These are phyloP conservation scores for Crenuchus spilurus DNA, from an alignment of 2,797 vertebrate genomes.

Conservation along the genomic window DNA sequence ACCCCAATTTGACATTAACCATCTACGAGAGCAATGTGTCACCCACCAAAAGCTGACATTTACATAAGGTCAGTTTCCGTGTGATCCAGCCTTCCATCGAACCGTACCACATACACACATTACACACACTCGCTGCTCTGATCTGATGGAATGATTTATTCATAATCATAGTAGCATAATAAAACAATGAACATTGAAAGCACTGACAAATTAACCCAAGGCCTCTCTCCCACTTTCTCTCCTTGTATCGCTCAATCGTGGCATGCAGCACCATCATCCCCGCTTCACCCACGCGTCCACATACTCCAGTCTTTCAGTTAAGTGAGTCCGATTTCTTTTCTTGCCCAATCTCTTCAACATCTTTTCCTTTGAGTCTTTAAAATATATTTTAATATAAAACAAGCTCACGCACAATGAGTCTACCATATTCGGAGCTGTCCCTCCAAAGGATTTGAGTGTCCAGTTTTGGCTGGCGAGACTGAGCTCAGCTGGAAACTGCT, in stretches of 20 bases:
- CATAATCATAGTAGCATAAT: slow-evolving; percentile 81
- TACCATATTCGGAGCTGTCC: slow-evolving; percentile 28
- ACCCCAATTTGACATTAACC: neutral
- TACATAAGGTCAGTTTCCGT: neutral
- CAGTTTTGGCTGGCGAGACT: slow-evolving; percentile 43
- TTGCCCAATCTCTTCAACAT: slow-evolving; percentile 50
- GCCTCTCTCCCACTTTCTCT: slow-evolving; percentile 75
- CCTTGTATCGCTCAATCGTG: slow-evolving; percentile 64
- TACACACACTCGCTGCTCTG: slow-evolving; percentile 20
- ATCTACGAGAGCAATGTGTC: neutral
- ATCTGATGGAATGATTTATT: slow-evolving; percentile 87
- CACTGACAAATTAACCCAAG: slow-evolving; percentile 79
- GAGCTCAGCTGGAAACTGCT: slow-evolving; percentile 42
- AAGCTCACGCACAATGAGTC: slow-evolving; percentile 72
- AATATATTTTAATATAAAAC: slow-evolving; percentile 85
- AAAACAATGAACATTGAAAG: slow-evolving; percentile 83
- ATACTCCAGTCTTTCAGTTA: neutral
- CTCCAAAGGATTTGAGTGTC: slow-evolving; percentile 35
- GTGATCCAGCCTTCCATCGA: neutral
- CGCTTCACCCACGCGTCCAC: neutral
- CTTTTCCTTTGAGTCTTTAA: slow-evolving; percentile 74
- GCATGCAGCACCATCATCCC: slow-evolving; percentile 16
- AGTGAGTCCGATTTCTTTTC: slow-evolving; percentile 43
- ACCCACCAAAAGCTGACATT: slow-evolving; percentile 11
- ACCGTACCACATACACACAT: neutral